Evolutionary conservation across 2,113 vertebrate species (phyloP).

Genomic region (Catagonus wagneri): DNA sequence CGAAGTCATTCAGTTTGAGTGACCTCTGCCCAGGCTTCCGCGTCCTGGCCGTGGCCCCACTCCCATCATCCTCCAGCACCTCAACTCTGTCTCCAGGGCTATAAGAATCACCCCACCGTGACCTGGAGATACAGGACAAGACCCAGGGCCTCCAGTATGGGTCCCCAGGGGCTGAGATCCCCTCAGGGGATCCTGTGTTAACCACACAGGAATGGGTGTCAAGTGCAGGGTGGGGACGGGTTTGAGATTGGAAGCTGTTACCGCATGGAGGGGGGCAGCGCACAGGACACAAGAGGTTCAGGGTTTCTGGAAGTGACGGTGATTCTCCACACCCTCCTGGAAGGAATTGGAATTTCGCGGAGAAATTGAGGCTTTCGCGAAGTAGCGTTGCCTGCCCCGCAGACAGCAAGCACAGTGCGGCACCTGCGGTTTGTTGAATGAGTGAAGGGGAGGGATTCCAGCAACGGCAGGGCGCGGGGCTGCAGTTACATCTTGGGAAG

Average conservation of each 20-base stretch:
- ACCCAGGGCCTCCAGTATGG: not conserved
- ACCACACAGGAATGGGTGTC: not conserved
- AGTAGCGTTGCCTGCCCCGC: not conserved
- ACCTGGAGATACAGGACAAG: not conserved
- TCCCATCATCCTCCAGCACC: accelerated
- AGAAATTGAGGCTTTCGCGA: not conserved
- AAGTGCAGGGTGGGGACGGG: accelerated
- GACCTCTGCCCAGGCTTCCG: not conserved
- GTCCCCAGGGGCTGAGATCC: not conserved
- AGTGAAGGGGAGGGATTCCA: not conserved
- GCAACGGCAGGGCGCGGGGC: accelerated
- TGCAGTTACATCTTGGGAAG: not conserved
- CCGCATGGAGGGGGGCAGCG: no score
- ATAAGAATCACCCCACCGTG: accelerated
- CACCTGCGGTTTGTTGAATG: accelerated
- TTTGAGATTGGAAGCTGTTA: not conserved
- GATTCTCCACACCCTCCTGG: not conserved
- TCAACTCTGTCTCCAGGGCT: not conserved
- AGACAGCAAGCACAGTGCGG: accelerated
- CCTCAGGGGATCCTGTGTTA: not conserved
- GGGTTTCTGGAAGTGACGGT: not conserved
- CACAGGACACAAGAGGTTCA: not conserved
- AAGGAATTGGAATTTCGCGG: not conserved
- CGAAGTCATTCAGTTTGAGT: not conserved
- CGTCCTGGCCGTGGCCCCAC: not conserved